Evolutionary conservation across 2,797 vertebrate species (phyloP).

Genomic region (Leptoclinus maculatus): DNA sequence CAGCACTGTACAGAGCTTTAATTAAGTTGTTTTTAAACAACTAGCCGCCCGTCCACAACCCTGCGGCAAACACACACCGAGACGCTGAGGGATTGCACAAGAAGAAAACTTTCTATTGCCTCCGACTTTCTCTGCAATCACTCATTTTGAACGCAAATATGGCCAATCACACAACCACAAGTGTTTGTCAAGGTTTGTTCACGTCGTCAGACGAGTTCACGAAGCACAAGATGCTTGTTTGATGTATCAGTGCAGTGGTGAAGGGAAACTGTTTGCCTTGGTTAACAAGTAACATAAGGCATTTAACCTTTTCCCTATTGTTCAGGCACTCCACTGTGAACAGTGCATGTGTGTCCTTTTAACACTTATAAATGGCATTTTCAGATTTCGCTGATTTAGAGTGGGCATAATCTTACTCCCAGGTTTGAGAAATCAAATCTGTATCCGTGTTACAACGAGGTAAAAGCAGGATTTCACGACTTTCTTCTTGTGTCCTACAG

Average conservation of each 20-base stretch:
- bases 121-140: not conserved
- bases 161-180: not conserved
- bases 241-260: not conserved
- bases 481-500: too few relatives aligned
- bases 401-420: not conserved
- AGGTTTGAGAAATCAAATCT: not conserved
- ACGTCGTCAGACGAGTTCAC: not conserved
- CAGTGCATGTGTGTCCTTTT: not conserved
- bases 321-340: not conserved
- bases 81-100: not conserved
- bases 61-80: constrained; percentile 31
- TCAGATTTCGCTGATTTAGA: not conserved
- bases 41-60: constrained; percentile 29
- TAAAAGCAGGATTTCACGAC: not conserved
- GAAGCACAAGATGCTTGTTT: too few relatives aligned
- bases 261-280: not conserved
- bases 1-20: constrained; percentile 55
- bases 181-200: too few relatives aligned
- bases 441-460: not conserved
- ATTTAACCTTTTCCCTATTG: not conserved
- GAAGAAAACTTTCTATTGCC: not conserved
- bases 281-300: not conserved
- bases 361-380: not conserved
- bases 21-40: constrained; percentile 53
- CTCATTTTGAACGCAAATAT: not conserved